These are phyloP conservation scores for Dromococcyx pavoninus DNA, from an alignment of 2,797 vertebrate species.

Conservation along the genomic window DNA sequence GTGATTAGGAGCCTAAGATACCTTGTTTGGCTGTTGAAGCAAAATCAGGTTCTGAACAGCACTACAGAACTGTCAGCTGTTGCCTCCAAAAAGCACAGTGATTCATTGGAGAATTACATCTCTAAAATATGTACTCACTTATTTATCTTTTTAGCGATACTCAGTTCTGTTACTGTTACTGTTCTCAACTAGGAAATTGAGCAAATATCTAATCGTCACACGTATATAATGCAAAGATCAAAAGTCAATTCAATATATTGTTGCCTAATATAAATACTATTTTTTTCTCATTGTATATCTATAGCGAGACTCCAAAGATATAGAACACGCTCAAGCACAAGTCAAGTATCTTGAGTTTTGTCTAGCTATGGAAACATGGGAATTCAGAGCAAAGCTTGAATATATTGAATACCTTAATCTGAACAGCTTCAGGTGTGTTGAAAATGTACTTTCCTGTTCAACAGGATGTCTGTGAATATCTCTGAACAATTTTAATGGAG, in stretches of 20 bases:
- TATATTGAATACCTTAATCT: neutral
- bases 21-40: neutral
- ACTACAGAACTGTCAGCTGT: neutral
- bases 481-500: neutral
- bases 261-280: neutral
- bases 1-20: neutral
- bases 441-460: neutral
- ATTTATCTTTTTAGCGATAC: neutral
- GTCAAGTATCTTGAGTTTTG: neutral
- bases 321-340: neutral
- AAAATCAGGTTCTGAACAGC: neutral
- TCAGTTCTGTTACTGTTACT: neutral
- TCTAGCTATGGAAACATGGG: neutral
- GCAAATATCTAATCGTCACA: neutral
- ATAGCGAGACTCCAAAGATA: neutral
- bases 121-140: neutral
- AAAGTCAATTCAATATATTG: neutral
- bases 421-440: neutral
- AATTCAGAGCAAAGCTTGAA: slow-evolving; percentile 6
- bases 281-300: neutral
- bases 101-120: neutral
- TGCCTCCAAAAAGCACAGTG: neutral
- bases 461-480: neutral
- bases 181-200: neutral
- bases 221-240: neutral